Percentiles rank a stretch among this genome's conserved stretches.
Conservation (phyloP, 2,113 vertebrate species). For the Rhynchomys soricoides region DNA sequence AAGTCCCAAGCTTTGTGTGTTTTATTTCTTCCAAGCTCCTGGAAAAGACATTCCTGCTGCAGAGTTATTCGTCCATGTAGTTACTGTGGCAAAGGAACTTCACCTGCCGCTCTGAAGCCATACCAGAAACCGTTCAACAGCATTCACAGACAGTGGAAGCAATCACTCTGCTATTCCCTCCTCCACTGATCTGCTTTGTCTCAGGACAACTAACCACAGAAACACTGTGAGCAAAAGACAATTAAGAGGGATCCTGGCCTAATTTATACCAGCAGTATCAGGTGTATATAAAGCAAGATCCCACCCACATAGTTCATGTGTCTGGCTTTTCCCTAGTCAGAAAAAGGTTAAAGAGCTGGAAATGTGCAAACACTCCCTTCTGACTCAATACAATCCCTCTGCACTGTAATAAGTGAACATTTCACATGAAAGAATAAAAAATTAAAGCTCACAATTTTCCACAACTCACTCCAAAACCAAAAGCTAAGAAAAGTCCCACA, state of each 20-base stretch:
- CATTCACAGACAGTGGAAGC: background rate
- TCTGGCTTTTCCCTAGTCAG: background rate
- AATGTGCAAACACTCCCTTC: background rate
- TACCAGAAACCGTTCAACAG: background rate
- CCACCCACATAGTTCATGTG: background rate
- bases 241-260: background rate
- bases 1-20: background rate
- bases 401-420: background rate
- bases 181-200: background rate
- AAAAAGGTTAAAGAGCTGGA: background rate
- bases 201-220: background rate
- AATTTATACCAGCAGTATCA: background rate
- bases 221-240: background rate
- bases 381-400: background rate
- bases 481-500: background rate
- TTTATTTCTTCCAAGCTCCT: background rate
- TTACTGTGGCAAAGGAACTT: background rate
- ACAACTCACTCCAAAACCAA: background rate
- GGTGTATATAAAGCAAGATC: background rate
- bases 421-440: background rate
- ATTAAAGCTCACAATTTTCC: background rate
- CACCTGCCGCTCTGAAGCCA: background rate
- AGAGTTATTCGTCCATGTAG: background rate
- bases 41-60: background rate
- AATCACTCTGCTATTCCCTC: accelerated